A percentile compares a stretch with the other conserved stretches of the same genome.
These are phyloP conservation scores for Hypotaenidia philippensis DNA, from an alignment of 2,797 vertebrate genomes.

Conservation along the genomic window DNA sequence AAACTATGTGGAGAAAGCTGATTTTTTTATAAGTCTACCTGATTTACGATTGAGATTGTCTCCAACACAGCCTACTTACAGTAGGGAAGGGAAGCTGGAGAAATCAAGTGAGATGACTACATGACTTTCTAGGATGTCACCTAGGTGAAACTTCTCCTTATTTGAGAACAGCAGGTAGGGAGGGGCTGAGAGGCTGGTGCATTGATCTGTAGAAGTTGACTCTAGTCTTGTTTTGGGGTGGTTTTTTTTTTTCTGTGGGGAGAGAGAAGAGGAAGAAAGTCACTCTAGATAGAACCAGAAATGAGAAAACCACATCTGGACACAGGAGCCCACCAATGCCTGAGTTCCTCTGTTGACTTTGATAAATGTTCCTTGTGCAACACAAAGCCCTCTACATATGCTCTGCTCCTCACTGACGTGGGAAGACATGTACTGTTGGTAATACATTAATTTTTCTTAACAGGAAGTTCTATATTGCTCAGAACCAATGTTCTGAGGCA, in stretches of 20 bases:
- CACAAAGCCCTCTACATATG: rapidly evolving
- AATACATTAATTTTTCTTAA: not conserved
- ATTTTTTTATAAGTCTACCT: not conserved
- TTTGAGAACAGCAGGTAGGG: not conserved
- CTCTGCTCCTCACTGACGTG: not conserved
- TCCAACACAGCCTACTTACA: not conserved
- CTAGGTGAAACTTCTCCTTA: not conserved
- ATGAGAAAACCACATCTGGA: not conserved
- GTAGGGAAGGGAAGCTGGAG: not conserved
- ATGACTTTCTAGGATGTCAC: not conserved
- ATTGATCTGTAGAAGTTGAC: not conserved
- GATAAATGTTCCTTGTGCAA: not conserved
- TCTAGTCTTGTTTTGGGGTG: not conserved
- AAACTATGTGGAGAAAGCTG: not conserved
- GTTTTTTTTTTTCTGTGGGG: not conserved
- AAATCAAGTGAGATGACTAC: not conserved
- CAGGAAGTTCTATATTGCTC: not conserved
- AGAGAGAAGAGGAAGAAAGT: not conserved
- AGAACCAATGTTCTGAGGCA: not conserved
- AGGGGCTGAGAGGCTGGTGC: not conserved
- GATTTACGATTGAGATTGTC: not conserved
- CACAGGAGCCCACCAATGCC: not conserved
- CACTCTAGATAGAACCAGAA: not conserved
- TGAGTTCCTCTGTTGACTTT: not conserved
- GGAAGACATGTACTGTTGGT: not conserved